phyloP scores from a whole-genome alignment of 2,113 vertebrate genomes.

The Eptesicus fuscus region DNA sequence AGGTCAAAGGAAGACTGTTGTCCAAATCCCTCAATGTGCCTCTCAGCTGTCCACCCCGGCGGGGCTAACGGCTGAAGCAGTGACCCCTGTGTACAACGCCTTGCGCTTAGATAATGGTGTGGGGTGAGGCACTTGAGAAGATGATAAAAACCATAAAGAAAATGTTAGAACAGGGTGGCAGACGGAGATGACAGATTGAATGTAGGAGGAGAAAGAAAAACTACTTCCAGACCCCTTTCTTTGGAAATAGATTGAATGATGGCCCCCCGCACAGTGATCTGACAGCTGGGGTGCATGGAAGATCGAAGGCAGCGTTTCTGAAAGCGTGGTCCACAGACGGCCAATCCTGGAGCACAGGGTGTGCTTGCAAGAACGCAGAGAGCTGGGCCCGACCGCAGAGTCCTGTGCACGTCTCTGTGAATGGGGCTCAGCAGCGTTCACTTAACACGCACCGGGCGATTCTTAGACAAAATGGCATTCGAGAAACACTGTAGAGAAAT shows the following conservation, averaged over 20 bases:
- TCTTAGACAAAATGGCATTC: not conserved
- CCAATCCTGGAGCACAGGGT: not conserved
- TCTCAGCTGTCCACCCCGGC: rapidly evolving
- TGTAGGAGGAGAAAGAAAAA: conserved; percentile 57
- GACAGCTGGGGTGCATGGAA: not conserved
- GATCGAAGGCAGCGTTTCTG: not conserved
- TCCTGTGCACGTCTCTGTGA: rapidly evolving
- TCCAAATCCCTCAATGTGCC: no score
- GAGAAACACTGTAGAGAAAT: not conserved
- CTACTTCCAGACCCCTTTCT: conserved; percentile 42
- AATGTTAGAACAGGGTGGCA: conserved; percentile 1
- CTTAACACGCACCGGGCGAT: not conserved
- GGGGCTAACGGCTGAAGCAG: not conserved
- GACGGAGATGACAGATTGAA: conserved; percentile 62
- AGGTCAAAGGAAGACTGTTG: not conserved
- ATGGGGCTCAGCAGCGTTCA: no score
- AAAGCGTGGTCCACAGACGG: not conserved
- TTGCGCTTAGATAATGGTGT: not conserved
- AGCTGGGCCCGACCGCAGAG: not conserved
- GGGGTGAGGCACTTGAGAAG: not conserved
- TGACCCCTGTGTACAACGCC: not conserved
- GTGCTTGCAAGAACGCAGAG: not conserved
- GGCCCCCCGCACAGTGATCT: not conserved
- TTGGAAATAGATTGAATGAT: conserved; percentile 31
- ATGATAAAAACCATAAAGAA: not conserved